These are phyloP conservation scores for Trichacis sp. DNA, from an alignment of 2,888 invertebrate genomes.

Conservation along the genomic window DNA sequence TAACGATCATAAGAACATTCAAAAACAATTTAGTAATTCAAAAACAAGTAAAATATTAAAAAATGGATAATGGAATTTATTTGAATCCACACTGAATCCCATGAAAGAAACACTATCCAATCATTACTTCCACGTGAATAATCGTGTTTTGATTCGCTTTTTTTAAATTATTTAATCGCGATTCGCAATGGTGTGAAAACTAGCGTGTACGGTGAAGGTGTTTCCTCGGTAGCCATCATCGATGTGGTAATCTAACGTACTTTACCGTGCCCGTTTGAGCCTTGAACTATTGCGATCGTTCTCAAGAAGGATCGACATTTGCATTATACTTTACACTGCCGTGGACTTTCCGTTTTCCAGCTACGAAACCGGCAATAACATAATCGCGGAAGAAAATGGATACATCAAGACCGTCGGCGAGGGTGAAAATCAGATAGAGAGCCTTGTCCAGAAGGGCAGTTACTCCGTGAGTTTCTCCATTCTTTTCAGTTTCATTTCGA, in stretches of 20 bases:
- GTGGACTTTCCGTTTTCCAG: constrained; percentile 64
- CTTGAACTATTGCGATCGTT: constrained; percentile 46
- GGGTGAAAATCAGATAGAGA: constrained; percentile 78
- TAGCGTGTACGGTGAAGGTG: constrained; percentile 30
- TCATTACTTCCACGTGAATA: no score
- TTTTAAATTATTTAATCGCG: no score
- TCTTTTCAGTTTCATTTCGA: no score
- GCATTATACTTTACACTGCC: constrained; percentile 30
- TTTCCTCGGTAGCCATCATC: constrained; percentile 32
- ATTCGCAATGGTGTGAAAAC: not conserved
- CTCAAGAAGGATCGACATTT: constrained; percentile 41
- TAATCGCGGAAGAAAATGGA: constrained; percentile 83
- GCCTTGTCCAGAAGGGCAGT: constrained; percentile 82
- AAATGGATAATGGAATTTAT: no score
- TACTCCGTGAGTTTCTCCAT: constrained; percentile 69
- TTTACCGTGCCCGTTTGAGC: constrained; percentile 39
- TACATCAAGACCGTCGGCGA: constrained; percentile 78
- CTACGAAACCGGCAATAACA: constrained; percentile 87
- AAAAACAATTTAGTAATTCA: no score
- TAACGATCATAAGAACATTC: no score
- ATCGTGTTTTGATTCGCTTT: no score
- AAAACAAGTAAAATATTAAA: no score
- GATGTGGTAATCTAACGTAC: constrained; percentile 39
- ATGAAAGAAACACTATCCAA: no score
- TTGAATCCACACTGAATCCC: no score